A percentile compares a stretch with the other conserved stretches of the same genome.
Evolutionary conservation across 2,797 vertebrate genomes (phyloP).

Genomic region (Psittacula derbiana): DNA sequence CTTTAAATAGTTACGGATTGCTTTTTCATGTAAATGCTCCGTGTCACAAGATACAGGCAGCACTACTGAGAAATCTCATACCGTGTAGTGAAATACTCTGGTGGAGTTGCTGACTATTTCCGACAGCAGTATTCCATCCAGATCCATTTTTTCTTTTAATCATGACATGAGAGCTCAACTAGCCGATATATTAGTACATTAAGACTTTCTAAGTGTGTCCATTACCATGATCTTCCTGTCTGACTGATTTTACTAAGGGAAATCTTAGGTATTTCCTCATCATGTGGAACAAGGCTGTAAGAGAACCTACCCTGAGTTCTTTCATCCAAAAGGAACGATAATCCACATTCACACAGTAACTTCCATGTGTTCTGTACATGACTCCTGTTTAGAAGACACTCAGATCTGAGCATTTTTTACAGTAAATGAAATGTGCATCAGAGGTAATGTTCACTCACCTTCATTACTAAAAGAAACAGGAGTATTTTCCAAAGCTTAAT

Average conservation of each 20-base stretch:
- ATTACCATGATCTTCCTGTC: neutral
- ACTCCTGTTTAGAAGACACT: neutral
- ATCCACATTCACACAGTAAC: neutral
- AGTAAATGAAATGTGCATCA: neutral
- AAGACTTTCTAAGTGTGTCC: neutral
- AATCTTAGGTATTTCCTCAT: neutral
- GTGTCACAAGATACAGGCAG: neutral
- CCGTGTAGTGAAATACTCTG: neutral
- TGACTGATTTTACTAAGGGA: neutral
- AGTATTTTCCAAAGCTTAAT: neutral
- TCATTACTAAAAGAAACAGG: neutral
- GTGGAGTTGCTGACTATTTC: neutral
- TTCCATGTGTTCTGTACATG: neutral
- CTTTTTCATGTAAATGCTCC: neutral
- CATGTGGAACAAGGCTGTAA: neutral
- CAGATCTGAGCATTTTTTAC: neutral
- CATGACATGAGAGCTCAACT: neutral
- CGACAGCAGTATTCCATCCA: neutral
- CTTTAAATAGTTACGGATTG: neutral
- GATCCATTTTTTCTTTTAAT: neutral
- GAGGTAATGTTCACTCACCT: neutral
- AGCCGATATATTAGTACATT: neutral
- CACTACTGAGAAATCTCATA: neutral
- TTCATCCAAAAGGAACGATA: neutral
- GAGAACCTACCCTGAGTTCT: neutral